phyloP scores from a whole-genome alignment of 1,140 invertebrate species.

The Telenomus remus region DNA sequence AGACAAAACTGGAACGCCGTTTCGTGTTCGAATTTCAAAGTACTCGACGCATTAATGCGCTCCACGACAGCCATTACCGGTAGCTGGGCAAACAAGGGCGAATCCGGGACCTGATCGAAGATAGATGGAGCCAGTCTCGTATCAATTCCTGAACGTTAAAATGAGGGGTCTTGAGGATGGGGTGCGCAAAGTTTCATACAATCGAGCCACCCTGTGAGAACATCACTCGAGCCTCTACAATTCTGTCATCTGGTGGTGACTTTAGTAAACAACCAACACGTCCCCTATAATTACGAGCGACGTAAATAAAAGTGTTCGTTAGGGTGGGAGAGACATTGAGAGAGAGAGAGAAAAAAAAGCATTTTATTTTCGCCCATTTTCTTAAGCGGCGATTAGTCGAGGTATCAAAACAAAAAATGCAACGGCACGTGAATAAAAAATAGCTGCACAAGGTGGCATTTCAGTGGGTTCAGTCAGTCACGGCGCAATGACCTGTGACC shows the following conservation, averaged over 20 bases:
- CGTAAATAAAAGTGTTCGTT: constrained; percentile 18
- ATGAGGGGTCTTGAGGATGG: constrained; percentile 29
- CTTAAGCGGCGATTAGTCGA: no score
- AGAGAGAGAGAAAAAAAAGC: constrained; percentile 9
- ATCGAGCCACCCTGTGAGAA: constrained; percentile 69
- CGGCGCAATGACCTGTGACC: constrained; percentile 2
- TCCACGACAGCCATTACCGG: constrained; percentile 70
- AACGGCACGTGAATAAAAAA: no score
- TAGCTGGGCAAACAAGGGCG: constrained; percentile 66
- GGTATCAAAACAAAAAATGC: no score
- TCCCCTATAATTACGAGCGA: constrained; percentile 40
- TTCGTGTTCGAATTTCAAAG: constrained; percentile 41
- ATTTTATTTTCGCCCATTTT: no score
- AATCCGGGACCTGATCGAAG: constrained; percentile 30
- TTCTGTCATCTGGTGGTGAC: constrained; percentile 74
- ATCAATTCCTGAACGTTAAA: constrained; percentile 36
- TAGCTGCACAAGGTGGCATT: no score
- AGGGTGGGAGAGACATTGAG: no score
- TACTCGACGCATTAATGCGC: constrained; percentile 63
- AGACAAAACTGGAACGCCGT: constrained; percentile 35
- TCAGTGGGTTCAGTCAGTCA: constrained; percentile 22
- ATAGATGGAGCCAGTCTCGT: constrained; percentile 41
- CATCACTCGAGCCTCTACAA: constrained; percentile 50
- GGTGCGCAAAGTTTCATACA: constrained; percentile 59
- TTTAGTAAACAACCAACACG: constrained; percentile 70